Evolutionary conservation across 2,888 invertebrate species (phyloP), one percentile per base, ranked within the genome.

Genomic region (Latrodectus elegans): DNA sequence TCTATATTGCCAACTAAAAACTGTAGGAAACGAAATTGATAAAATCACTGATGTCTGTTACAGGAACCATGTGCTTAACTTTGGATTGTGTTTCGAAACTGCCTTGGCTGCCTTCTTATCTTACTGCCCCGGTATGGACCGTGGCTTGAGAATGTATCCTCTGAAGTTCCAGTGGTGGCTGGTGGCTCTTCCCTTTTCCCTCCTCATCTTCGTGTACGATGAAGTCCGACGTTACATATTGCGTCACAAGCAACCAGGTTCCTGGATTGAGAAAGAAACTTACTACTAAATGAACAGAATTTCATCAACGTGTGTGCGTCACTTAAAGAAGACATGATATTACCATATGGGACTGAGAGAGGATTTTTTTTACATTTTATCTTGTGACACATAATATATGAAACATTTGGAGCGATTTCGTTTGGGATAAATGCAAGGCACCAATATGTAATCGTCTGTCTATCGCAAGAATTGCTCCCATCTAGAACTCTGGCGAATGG

Each of bases 221-320:
- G 99, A 99, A 94, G 95, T 96, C 93, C 95, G 99, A 94, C 96
- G 98, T 93, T 97, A 97, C 95, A 97, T 98, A 94, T 95, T 99
- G 92, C 96, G 99, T 89, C 96, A 97, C 94, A 96, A 97, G 94
- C 96, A 97, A 94, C 99, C 99, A 90, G 99, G 99, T 92, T 98
- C 99, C 92, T 99, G 98, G 97, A 95, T 99, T 93, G 99, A 99
- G 94, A 96, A 96, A 94, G 99, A 99, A 95, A 99, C 99, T 93
- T 99, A 99, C 94, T 99, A 99, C 90, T 90, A 79, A 89, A n/a
- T 8, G 11, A 60, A 38, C 38, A 38, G 38, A 38, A 38, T 6
- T 38, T 1, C 22, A 38, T 38, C 6, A 38, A 38, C n/a, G n/a
- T n/a, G n/a, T n/a, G n/a, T 38, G 4, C 38, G 6, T 38, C 38